Base-by-base conservation (phyloP, 2,113 vertebrate genomes). In the Oostethus manadensis region DNA sequence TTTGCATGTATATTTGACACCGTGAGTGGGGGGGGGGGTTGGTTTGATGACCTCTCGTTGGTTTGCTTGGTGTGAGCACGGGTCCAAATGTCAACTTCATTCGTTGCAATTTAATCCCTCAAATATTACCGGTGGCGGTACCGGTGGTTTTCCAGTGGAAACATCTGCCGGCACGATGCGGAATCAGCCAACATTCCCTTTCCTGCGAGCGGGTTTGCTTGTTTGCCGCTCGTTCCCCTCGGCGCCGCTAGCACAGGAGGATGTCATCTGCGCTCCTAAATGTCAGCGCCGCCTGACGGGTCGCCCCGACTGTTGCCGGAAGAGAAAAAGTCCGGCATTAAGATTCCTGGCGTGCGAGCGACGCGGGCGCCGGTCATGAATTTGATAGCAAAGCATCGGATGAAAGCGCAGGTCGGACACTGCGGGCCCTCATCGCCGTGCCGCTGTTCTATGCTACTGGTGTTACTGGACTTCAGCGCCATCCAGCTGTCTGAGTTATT, bases 381-480 rank as follows among this genome's bases (percentile, higher is more conserved):
- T 57, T 57, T 57, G 22, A 40, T 21, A 35, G 44, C 38, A 57
- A 57, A 57, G 18, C 40, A 40, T 57, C 55, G 21, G 44, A 57
- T 57, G 43, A 57, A 57, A 57, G 21, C 7, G 13, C 40, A 15
- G 15, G 23, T 40, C 3, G 40, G 38, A 21, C 16, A 13, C 18
- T 21, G 48, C 1, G 22, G 21, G 8, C 10, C 23, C 23, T 1
- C 42, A 44, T n/a, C 18, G 45, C 48, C 13, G 8, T 14, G 23
- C 14, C 13, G 16, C 7, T 51, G 46, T 21, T 6, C 26, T 4
- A 21, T 62, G 29, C 49, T 20, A 15, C 51, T 62, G 55, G 58
- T 57, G 56, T 46, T 70, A 63, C 66, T 26, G 21, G 21, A 51
- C 50, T 51, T 63, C 66, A 26, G 23, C 7, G 2, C 13, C 10